Conservation (phyloP, 2,888 invertebrate genomes). For the Tetragonula carbonaria region DNA sequence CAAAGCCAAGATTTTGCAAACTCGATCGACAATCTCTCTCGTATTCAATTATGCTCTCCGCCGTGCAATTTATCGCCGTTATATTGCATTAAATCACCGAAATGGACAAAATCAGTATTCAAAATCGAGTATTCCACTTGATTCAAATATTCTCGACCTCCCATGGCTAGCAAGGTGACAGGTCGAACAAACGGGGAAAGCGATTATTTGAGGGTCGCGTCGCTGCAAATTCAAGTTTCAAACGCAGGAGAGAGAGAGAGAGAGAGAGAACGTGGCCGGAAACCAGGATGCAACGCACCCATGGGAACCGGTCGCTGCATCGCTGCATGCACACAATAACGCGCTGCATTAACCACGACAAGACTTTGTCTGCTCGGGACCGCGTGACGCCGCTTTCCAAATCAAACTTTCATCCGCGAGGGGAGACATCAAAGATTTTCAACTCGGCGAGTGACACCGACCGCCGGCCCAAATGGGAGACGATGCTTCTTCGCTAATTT, state of each 20-base stretch:
- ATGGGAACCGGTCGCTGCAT: constrained; percentile 23
- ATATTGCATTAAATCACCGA: no score
- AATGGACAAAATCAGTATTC: no score
- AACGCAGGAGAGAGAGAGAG: neutral
- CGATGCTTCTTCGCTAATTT: constrained; percentile 29
- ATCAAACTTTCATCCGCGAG: constrained; percentile 49
- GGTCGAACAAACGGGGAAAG: constrained; percentile 40
- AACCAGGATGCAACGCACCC: constrained; percentile 13
- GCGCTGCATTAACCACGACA: constrained; percentile 58
- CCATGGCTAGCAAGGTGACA: neutral
- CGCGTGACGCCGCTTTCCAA: constrained; percentile 40
- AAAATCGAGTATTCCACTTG: no score
- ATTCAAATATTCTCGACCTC: no score
- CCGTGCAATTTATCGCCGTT: no score
- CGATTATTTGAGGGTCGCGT: constrained; percentile 12
- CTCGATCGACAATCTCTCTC: no score
- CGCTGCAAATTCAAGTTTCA: constrained; percentile 40
- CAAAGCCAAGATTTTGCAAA: no score
- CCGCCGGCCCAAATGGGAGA: neutral
- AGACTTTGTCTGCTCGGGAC: constrained; percentile 49
- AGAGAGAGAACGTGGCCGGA: neutral
- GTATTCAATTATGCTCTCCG: no score
- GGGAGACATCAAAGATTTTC: constrained; percentile 44
- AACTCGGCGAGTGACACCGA: neutral
- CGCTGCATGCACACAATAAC: constrained; percentile 44